A percentile compares a stretch with the other conserved stretches of the same genome.
phyloP scores from a whole-genome alignment of 2,888 invertebrate genomes.

The Aspidapion aeneum region DNA sequence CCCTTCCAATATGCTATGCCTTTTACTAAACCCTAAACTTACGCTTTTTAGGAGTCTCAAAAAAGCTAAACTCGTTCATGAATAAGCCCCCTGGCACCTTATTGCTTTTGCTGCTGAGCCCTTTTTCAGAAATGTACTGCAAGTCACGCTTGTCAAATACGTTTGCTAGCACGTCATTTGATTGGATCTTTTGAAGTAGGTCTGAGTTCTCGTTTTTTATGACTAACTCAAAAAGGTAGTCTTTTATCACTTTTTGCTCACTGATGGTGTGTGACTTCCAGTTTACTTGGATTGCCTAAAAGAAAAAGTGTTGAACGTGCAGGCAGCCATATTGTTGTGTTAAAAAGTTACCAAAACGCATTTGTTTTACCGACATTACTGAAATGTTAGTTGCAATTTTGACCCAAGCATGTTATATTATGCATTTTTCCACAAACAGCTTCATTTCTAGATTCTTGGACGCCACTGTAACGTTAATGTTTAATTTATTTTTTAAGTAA shows the following conservation, averaged over 20 bases:
- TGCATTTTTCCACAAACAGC: too few species aligned
- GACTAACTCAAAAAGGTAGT: slow-evolving; percentile 47
- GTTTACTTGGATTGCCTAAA: slow-evolving; percentile 44
- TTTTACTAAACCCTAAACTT: too few species aligned
- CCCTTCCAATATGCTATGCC: too few species aligned
- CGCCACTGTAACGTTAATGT: too few species aligned
- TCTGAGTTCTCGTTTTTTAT: slow-evolving; percentile 42
- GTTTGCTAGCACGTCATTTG: slow-evolving; percentile 39
- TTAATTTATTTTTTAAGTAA: too few species aligned
- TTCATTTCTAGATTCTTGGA: too few species aligned
- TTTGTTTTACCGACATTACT: too few species aligned
- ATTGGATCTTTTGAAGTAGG: slow-evolving; percentile 41
- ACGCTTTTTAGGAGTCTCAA: slow-evolving; percentile 46
- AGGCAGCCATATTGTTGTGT: too few species aligned
- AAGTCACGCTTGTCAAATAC: slow-evolving; percentile 47
- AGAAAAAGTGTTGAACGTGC: too few species aligned
- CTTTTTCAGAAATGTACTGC: slow-evolving; percentile 41
- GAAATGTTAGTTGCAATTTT: too few species aligned
- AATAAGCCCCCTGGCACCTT: slow-evolving; percentile 46
- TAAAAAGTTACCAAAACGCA: too few species aligned
- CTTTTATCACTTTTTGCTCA: slow-evolving; percentile 46
- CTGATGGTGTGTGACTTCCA: slow-evolving; percentile 39
- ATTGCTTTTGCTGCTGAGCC: slow-evolving; percentile 3
- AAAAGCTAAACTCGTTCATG: slow-evolving; percentile 46
- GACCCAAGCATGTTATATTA: too few species aligned